Evolutionary conservation across 2,888 invertebrate species (phyloP).

Genomic region (Drosophila fungiperda): DNA sequence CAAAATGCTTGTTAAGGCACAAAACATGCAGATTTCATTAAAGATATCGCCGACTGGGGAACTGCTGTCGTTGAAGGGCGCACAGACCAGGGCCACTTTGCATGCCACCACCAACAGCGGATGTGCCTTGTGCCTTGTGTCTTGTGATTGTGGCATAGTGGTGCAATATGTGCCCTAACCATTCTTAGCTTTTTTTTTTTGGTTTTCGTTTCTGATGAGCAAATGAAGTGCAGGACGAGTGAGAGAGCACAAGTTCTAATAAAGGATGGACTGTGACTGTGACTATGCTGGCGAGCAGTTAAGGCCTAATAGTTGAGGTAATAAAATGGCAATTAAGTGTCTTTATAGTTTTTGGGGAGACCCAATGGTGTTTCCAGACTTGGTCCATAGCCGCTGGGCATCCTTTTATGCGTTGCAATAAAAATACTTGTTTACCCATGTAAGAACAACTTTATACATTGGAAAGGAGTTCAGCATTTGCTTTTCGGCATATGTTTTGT

Average conservation of each 20-base stretch:
- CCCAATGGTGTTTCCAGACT: constrained; percentile 4
- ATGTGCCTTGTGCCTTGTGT: constrained; percentile 7
- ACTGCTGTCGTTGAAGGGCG: constrained; percentile 62
- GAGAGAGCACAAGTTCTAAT: constrained; percentile 54
- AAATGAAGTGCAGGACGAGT: constrained; percentile 55
- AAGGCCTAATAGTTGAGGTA: constrained; percentile 72
- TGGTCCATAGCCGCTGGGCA: constrained; percentile 63
- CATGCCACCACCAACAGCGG: constrained; percentile 45
- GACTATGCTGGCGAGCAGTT: constrained; percentile 2
- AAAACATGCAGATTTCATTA: constrained; percentile 84
- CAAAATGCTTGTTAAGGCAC: constrained; percentile 83
- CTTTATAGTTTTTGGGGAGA: constrained; percentile 57
- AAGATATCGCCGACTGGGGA: constrained; percentile 70
- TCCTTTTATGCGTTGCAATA: constrained; percentile 77
- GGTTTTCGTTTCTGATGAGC: constrained; percentile 46
- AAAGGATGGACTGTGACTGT: constrained; percentile 43
- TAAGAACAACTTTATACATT: constrained; percentile 71
- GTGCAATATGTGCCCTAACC: constrained; percentile 58
- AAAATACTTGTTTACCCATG: constrained; percentile 80
- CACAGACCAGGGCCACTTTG: constrained; percentile 62
- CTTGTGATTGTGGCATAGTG: constrained; percentile 13
- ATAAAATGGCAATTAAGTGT: constrained; percentile 80
- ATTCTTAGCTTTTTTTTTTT: neutral
- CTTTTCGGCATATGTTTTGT: constrained; percentile 46
- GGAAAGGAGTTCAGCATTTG: constrained; percentile 12